Base-by-base conservation (phyloP, 2,113 vertebrate genomes). In the Phrynocephalus versicolor region DNA sequence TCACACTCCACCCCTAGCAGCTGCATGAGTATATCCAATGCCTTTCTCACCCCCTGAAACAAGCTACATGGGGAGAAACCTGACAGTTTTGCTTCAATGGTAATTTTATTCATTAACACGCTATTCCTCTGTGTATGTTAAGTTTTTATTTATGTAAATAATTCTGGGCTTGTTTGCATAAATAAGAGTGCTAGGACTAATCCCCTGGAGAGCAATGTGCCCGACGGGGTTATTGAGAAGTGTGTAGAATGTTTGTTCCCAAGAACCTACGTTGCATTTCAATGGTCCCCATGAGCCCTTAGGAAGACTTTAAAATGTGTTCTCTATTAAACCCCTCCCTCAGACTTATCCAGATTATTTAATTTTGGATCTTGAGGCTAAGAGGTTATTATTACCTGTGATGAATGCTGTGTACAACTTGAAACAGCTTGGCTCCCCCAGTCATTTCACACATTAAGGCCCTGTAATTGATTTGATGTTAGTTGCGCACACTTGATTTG, bases 401-500 rank as follows among this genome's bases (percentile, higher is more conserved):
- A 72, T 35, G 7, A 87, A 73, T 25, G 2, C 12, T 72, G 57
- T 4, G 1, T 33, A 87, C 80, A 84, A 58, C 39, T 88, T 57
- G 12, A 83, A 82, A 80, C 85, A 88, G 76, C 90, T 82, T 81
- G 88, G 39, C 76, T 89, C 30, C 83, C 84, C 1, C 25, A 70
- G 9, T 39, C 82, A 51, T 60, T 84, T 74, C 75, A 86, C 83
- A 85, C 79, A 87, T 90, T 69, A 89, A 67, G 67, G 70, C 55
- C 3, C 78, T 88, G 30, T 73, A 91, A 91, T 76, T 92, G 89
- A 89, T 90, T 89, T 88, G 83, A 60, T 67, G 75, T 91, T 93
- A 81, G 73, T 88, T 58, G 86, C 86, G 86, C 82, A 79, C 77
- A 67, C n/a, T 83, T 90, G 88, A 87, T 80, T 89, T 91, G 88